Percentiles rank a stretch among this genome's conserved stretches.
phyloP scores from a whole-genome alignment of 2,797 vertebrate genomes.

The Acrossocheilus fasciatus region DNA sequence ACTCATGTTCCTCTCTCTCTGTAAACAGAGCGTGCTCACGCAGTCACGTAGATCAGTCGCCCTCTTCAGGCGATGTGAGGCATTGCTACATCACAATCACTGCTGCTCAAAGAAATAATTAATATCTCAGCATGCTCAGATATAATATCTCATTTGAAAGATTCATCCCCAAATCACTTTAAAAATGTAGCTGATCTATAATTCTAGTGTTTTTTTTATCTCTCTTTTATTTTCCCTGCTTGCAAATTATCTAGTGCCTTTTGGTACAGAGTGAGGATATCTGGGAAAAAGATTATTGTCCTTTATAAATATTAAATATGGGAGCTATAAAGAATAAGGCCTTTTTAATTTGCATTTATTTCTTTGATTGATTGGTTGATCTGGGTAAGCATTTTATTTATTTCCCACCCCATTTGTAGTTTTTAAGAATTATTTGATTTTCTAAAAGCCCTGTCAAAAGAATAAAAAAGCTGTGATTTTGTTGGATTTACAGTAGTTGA shows the following conservation, averaged over 20 bases:
- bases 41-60: neutral
- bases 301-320: neutral
- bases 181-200: neutral
- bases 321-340: neutral
- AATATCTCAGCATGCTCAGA: neutral
- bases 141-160: neutral
- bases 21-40: neutral
- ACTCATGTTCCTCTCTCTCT: neutral
- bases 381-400: neutral
- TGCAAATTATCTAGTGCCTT: neutral
- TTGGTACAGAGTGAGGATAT: neutral
- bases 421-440: neutral
- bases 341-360: neutral
- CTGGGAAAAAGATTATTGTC: neutral
- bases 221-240: neutral
- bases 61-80: slow-evolving; percentile 11
- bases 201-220: neutral
- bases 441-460: neutral
- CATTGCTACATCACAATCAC: neutral
- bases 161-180: neutral
- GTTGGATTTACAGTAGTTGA: no score
- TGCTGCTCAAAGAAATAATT: neutral
- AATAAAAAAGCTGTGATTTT: no score
- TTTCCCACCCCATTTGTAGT: neutral
- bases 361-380: neutral